Percentiles rank a stretch among this genome's conserved stretches.
Evolutionary conservation across 2,113 vertebrate species (phyloP).

Genomic region (Petrocephalus microphthalmus): DNA sequence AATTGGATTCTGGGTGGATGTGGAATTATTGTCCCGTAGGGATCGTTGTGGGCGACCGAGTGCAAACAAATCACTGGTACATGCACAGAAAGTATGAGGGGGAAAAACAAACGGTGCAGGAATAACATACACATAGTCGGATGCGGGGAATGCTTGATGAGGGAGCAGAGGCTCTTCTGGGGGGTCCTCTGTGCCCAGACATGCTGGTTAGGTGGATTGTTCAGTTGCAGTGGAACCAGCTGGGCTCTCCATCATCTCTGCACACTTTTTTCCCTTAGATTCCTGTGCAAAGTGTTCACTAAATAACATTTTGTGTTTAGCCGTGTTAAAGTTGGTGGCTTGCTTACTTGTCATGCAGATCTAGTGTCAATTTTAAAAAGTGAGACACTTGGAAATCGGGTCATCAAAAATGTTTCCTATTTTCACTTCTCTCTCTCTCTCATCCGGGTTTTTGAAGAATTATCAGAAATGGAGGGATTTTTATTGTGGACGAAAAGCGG

Average conservation of each 20-base stretch:
- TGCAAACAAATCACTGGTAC: slow-evolving; percentile 11
- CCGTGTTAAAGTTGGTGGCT: background rate
- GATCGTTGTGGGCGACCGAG: background rate
- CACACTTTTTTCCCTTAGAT: background rate
- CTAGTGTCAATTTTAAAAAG: background rate
- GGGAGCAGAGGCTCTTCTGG: background rate
- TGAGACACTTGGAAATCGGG: background rate
- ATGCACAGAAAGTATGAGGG: background rate
- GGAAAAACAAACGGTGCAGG: slow-evolving; percentile 9
- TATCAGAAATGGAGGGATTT: background rate
- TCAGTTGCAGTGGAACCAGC: background rate
- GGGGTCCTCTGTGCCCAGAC: background rate
- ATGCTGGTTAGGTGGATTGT: background rate
- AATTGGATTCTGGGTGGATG: slow-evolving; percentile 27
- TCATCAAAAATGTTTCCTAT: background rate
- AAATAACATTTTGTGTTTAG: background rate
- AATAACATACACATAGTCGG: background rate
- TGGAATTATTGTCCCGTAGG: slow-evolving; percentile 16
- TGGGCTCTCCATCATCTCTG: background rate
- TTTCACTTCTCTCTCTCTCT: background rate
- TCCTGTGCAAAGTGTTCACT: background rate
- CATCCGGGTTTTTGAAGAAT: background rate
- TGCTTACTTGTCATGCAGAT: background rate
- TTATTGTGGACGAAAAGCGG: background rate
- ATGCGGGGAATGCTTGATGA: background rate